Base-by-base conservation (phyloP, 1,140 invertebrate genomes). In the Parapsyche elsis region DNA sequence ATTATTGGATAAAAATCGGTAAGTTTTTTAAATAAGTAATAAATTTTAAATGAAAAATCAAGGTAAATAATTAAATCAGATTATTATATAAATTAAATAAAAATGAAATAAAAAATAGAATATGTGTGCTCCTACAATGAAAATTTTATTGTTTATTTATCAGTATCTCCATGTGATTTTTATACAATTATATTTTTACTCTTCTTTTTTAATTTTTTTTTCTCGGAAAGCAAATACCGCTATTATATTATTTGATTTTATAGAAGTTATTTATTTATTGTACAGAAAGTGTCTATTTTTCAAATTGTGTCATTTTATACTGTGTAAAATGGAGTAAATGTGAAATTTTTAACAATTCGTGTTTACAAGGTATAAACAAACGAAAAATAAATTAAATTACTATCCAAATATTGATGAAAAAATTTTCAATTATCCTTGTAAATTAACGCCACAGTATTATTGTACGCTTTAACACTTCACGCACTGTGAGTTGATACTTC, bases 21-120 rank as follows among this genome's bases (percentile, higher is more conserved):
- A 75, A 75, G 73, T 46, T 75, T 75, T 71, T 75, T 74, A 74
- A 73, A 75, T 75, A 75, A 75, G 73, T 75, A 75, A 75, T 75
- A 30, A 75, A 75, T 75, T 75, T 75, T 57, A 75, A 53, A 53
- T 38, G 30, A n/a, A 75, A 59, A 75, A 75, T 75, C 73, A 75
- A 75, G 73, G 53, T 75, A 75, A 57, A 75, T 75, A 75, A 75
- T 57, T 75, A 75, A 73, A 46, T 49, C 38, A 49, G 45, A 46
- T 73, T 46, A 23, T 23, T 67, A 73, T 46, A 73, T 73, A 73
- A 73, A 73, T 73, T 73, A 73, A 73, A 46, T 46, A 73, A 73
- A 38, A 38, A 7, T 5, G 5, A 67, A 67, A 73, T 73, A 46
- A 73, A 73, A 74, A 75, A 75, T 75, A 75, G 73, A 75, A 49